These are phyloP conservation scores for Drosophila helvetica DNA, from an alignment of 2,888 invertebrate genomes.

Conservation along the genomic window DNA sequence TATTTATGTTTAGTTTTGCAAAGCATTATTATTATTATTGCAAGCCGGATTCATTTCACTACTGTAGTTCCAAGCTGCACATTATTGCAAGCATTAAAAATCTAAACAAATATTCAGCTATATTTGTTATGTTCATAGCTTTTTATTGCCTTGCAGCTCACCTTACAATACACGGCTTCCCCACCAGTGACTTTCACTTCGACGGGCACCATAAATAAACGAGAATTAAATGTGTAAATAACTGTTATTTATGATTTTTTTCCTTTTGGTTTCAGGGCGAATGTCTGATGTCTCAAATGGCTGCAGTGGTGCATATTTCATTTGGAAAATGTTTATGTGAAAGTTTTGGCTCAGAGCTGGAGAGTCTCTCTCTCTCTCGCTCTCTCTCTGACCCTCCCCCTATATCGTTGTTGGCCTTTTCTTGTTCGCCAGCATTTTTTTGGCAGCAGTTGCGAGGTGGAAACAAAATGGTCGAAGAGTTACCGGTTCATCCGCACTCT, in stretches of 20 bases:
- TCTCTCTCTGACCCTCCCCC: too few relatives aligned
- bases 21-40: background rate
- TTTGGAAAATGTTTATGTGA: constrained; percentile 55
- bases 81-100: too few relatives aligned
- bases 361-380: constrained; percentile 5
- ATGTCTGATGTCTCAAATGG: constrained; percentile 54
- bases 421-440: constrained; percentile 26
- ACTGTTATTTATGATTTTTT: constrained; percentile 58
- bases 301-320: constrained; percentile 72
- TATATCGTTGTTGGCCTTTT: constrained; percentile 3
- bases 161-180: background rate
- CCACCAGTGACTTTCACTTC: constrained; percentile 3
- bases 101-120: background rate
- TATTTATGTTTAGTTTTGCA: too few relatives aligned
- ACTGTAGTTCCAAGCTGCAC: too few relatives aligned
- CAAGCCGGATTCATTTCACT: too few relatives aligned
- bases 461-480: background rate
- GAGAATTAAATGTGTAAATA: constrained; percentile 44
- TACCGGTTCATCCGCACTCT: constrained; percentile 10
- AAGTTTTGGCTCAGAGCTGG: constrained; percentile 58
- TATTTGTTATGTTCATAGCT: background rate
- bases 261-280: constrained; percentile 28
- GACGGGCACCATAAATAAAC: constrained; percentile 23
- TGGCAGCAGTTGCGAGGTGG: constrained; percentile 20
- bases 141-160: background rate